These are phyloP conservation scores for Lucilia cuprina DNA, from an alignment of 1,140 invertebrate species.

Conservation along the genomic window DNA sequence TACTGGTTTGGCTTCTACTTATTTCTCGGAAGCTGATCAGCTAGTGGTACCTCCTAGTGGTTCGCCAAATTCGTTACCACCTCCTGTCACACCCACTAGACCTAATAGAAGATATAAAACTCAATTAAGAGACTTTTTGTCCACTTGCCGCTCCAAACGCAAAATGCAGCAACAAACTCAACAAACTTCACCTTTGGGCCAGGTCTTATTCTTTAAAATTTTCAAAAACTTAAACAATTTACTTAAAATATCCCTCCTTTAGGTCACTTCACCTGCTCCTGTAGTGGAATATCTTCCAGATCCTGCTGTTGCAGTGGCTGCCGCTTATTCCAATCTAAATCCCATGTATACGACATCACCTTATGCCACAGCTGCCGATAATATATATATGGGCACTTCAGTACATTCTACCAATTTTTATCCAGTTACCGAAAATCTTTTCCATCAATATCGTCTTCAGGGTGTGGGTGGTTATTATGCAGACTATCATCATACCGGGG, in stretches of 20 bases:
- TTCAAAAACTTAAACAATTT: too few species aligned
- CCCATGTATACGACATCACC: constrained; percentile 75
- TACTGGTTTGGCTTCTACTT: constrained; percentile 87
- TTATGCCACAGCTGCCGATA: constrained; percentile 67
- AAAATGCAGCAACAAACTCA: constrained; percentile 73
- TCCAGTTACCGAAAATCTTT: constrained; percentile 82
- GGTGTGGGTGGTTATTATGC: constrained; percentile 79
- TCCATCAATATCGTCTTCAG: constrained; percentile 81
- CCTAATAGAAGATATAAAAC: constrained; percentile 90
- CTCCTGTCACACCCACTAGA: constrained; percentile 73
- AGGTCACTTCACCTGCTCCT: constrained; percentile 62
- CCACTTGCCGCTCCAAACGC: constrained; percentile 88
- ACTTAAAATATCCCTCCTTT: background rate
- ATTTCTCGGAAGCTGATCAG: constrained; percentile 86
- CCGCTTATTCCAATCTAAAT: constrained; percentile 83
- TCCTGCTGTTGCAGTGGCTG: constrained; percentile 74
- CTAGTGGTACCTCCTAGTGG: constrained; percentile 70
- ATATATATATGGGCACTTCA: constrained; percentile 73
- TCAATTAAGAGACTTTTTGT: constrained; percentile 89
- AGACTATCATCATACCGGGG: constrained; percentile 70
- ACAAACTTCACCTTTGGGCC: constrained; percentile 59
- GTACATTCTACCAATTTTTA: constrained; percentile 78
- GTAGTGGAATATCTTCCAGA: constrained; percentile 73
- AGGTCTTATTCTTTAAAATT: constrained; percentile 44
- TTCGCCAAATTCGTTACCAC: constrained; percentile 63